A percentile compares a stretch with the other conserved stretches of the same genome.
Conservation (phyloP, 2,888 invertebrate genomes). For the Morpho deidamia region DNA sequence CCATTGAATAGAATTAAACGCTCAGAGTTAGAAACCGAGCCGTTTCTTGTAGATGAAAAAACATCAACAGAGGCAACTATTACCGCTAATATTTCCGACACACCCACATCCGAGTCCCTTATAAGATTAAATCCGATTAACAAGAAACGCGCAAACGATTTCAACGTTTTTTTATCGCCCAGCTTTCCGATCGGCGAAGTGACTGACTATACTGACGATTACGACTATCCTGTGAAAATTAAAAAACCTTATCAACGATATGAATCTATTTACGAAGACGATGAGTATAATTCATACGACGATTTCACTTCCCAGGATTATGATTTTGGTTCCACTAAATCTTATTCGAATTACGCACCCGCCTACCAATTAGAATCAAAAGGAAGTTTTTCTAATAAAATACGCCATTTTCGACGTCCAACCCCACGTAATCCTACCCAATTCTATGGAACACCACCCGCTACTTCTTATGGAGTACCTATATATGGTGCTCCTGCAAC, state of each 20-base stretch:
- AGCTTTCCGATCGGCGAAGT: slow-evolving; percentile 43
- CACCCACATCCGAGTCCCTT: slow-evolving; percentile 38
- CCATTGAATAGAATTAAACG: slow-evolving; percentile 31
- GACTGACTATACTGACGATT: slow-evolving; percentile 34
- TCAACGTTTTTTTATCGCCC: slow-evolving; percentile 38
- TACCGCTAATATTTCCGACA: slow-evolving; percentile 25
- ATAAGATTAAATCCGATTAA: slow-evolving; percentile 31
- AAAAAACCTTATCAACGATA: slow-evolving; percentile 31
- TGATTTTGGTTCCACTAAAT: slow-evolving; percentile 34
- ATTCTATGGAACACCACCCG: slow-evolving; percentile 22
- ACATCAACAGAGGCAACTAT: slow-evolving; percentile 22
- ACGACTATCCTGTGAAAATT: slow-evolving; percentile 28
- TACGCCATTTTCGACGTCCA: slow-evolving; percentile 31
- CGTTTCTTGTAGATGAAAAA: slow-evolving; percentile 40
- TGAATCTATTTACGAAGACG: slow-evolving; percentile 35
- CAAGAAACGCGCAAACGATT: slow-evolving; percentile 29
- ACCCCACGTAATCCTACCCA: slow-evolving; percentile 18
- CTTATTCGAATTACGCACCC: slow-evolving; percentile 26
- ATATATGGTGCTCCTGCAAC: slow-evolving; percentile 19
- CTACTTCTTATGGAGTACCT: slow-evolving; percentile 36
- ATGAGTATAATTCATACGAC: slow-evolving; percentile 37
- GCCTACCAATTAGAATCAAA: slow-evolving; percentile 28
- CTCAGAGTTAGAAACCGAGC: slow-evolving; percentile 42
- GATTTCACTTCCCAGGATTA: slow-evolving; percentile 31
- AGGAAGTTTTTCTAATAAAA: slow-evolving; percentile 35